Evolutionary conservation across 1,140 invertebrate genomes (phyloP).

Genomic region (Aphelinus atriplicis): DNA sequence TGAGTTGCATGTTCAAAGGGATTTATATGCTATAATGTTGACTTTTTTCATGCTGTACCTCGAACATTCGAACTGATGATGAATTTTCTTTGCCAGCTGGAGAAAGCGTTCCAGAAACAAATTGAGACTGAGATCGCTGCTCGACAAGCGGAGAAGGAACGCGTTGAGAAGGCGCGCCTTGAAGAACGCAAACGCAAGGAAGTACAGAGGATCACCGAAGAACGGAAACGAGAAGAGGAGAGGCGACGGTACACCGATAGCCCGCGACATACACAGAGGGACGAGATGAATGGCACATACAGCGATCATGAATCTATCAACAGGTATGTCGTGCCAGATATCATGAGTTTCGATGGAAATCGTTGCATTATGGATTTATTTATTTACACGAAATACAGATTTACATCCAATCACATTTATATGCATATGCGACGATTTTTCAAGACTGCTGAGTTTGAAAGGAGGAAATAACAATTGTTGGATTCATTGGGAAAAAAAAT

Average conservation of each 20-base stretch:
- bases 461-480: too few relatives aligned
- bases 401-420: not conserved
- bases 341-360: not conserved
- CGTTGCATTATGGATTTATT: not conserved
- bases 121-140: slow-evolving; percentile 77
- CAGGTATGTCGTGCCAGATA: slow-evolving; percentile 40
- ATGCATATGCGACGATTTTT: too few relatives aligned
- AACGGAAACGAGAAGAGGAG: slow-evolving; percentile 78
- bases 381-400: not conserved
- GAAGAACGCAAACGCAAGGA: slow-evolving; percentile 85
- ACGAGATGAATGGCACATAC: slow-evolving; percentile 65
- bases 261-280: slow-evolving; percentile 59
- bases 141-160: slow-evolving; percentile 77
- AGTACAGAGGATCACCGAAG: slow-evolving; percentile 87
- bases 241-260: slow-evolving; percentile 63
- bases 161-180: slow-evolving; percentile 78
- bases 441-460: too few relatives aligned
- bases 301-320: slow-evolving; percentile 60
- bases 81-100: slow-evolving; percentile 66
- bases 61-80: slow-evolving; percentile 12
- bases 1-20: slow-evolving; percentile 58
- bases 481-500: too few relatives aligned
- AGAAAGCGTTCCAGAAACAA: slow-evolving; percentile 83
- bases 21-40: not conserved
- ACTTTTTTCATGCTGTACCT: slow-evolving; percentile 1